phyloP scores from a whole-genome alignment of 2,797 vertebrate species.

The Adelosebastes latens region DNA sequence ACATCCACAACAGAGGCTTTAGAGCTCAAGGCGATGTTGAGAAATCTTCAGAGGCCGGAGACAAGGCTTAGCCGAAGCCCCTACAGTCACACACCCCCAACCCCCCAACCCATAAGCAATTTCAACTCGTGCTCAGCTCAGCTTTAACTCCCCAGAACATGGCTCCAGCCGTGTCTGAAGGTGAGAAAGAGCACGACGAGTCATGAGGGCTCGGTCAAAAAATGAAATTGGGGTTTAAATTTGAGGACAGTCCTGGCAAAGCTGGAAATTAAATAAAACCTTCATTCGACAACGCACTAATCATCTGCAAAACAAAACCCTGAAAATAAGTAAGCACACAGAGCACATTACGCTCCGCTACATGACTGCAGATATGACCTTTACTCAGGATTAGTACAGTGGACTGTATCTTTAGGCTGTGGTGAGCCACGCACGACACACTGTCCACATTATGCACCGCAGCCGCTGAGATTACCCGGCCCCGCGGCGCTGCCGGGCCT shows the following conservation, averaged over 20 bases:
- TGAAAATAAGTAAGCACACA: constrained; percentile 6
- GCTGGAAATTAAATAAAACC: background rate
- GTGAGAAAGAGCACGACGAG: constrained; percentile 39
- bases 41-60: constrained; percentile 66
- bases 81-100: background rate
- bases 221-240: constrained; percentile 15
- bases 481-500: constrained; percentile 17
- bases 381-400: constrained; percentile 70
- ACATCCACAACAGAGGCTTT: constrained; percentile 69
- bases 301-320: constrained; percentile 3
- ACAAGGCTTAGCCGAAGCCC: constrained; percentile 66
- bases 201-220: constrained; percentile 2
- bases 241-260: background rate
- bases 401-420: constrained; percentile 59
- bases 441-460: constrained; percentile 58
- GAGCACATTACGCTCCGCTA: constrained; percentile 1
- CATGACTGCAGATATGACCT: constrained; percentile 65
- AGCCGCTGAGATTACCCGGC: constrained; percentile 43
- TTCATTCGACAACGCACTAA: background rate
- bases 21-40: constrained; percentile 64
- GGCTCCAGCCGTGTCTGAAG: constrained; percentile 46
- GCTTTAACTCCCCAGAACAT: constrained; percentile 51
- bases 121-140: constrained; percentile 59
- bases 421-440: constrained; percentile 59
- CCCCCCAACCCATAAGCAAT: constrained; percentile 41